A percentile compares a stretch with the other conserved stretches of the same genome.
Evolutionary conservation across 2,888 invertebrate species (phyloP).

Genomic region (Nomada fabriciana): DNA sequence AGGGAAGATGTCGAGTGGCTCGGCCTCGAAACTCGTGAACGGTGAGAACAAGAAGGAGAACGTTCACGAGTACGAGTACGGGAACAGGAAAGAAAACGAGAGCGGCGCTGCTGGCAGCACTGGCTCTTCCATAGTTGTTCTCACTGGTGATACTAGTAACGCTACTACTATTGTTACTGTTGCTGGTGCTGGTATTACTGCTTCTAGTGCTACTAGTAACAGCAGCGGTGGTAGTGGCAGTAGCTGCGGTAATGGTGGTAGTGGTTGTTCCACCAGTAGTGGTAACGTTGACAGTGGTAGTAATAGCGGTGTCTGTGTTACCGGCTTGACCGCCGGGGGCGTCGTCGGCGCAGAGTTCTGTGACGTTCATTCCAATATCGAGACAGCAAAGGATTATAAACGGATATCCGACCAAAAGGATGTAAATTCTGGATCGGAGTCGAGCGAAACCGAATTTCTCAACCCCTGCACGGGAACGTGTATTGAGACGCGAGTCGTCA

Average conservation of each 20-base stretch:
- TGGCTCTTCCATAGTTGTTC: conserved; percentile 51
- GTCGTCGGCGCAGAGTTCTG: conserved; percentile 56
- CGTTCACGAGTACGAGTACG: conserved; percentile 52
- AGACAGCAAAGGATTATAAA: conserved; percentile 53
- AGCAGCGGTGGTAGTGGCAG: conserved; percentile 53
- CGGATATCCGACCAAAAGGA: conserved; percentile 14
- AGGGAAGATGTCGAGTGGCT: conserved; percentile 81
- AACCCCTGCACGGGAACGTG: conserved; percentile 37
- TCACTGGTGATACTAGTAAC: conserved; percentile 45
- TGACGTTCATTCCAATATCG: conserved; percentile 52
- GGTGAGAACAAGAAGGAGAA: conserved; percentile 74
- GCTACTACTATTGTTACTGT: conserved; percentile 20
- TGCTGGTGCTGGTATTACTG: conserved; percentile 42
- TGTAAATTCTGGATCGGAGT: conserved; percentile 9
- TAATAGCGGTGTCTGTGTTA: conserved; percentile 53
- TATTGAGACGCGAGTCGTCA: conserved; percentile 45
- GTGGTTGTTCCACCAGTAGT: conserved; percentile 39
- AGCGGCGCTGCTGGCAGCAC: conserved; percentile 61
- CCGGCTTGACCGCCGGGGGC: conserved; percentile 62
- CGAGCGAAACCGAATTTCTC: conserved; percentile 23
- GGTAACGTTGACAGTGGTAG: conserved; percentile 39
- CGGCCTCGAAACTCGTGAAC: conserved; percentile 78
- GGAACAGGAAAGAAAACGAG: conserved; percentile 69
- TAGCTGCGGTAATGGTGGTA: conserved; percentile 57
- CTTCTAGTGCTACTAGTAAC: conserved; percentile 47